Conservation (phyloP, 2,113 vertebrate genomes). For the Scolopax mira region DNA sequence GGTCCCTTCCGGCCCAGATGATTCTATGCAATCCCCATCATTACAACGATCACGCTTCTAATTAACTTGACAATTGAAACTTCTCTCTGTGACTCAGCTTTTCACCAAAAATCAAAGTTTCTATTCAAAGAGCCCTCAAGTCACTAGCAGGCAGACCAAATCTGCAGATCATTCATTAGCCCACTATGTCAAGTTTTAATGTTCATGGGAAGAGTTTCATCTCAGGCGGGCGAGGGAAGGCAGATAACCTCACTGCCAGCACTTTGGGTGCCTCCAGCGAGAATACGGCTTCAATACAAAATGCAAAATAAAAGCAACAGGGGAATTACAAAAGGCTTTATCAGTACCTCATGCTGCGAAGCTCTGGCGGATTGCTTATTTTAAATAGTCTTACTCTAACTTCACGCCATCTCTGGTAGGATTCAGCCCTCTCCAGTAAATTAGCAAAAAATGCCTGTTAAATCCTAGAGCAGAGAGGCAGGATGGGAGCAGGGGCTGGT, state of each 20-base stretch:
- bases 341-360: background rate
- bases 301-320: background rate
- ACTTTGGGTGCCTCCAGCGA: rapidly evolving
- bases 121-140: background rate
- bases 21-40: no score
- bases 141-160: background rate
- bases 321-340: background rate
- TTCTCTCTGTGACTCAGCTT: background rate
- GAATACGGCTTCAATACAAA: background rate
- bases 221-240: background rate
- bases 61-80: background rate
- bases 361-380: background rate
- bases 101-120: background rate
- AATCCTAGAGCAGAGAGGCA: background rate
- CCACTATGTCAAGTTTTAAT: background rate
- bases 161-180: background rate
- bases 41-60: background rate
- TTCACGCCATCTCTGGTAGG: background rate
- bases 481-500: background rate
- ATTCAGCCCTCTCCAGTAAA: background rate
- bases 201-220: background rate
- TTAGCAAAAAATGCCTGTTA: background rate
- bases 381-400: background rate
- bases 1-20: no score
- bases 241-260: background rate